Evolutionary conservation across 2,113 vertebrate genomes (phyloP).

Genomic region (Engraulis encrasicolus): DNA sequence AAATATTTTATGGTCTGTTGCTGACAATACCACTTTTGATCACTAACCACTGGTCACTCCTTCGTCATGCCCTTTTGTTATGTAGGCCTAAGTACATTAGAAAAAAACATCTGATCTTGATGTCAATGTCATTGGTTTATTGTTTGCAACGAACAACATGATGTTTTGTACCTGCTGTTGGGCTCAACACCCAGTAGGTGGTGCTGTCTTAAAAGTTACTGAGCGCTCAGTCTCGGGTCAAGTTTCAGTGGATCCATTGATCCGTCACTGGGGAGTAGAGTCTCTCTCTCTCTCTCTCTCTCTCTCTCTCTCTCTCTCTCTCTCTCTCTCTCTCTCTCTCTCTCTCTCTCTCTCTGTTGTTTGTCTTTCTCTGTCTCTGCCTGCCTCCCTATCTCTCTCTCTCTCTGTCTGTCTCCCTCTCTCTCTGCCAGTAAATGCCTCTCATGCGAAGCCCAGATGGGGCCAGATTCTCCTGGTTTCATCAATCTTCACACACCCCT

Average conservation of each 20-base stretch:
- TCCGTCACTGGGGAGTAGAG: background rate
- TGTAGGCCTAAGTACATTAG: background rate
- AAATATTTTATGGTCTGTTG: background rate
- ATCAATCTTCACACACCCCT: background rate
- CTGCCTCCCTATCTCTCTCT: too few relatives aligned
- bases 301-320: too few relatives aligned
- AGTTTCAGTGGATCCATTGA: background rate
- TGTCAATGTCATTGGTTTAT: background rate
- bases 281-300: background rate
- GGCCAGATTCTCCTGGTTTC: background rate
- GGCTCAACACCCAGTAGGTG: conserved; percentile 63
- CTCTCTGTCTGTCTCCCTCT: too few relatives aligned
- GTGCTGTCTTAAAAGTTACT: conserved; percentile 50
- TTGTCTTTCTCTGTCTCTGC: too few relatives aligned
- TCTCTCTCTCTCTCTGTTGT: too few relatives aligned
- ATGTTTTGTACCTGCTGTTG: background rate
- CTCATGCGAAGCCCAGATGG: conserved; percentile 9
- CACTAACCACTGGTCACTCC: background rate
- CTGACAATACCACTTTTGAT: background rate
- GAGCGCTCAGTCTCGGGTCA: background rate
- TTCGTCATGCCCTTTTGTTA: background rate
- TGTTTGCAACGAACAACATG: background rate
- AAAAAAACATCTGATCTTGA: background rate
- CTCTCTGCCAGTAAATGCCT: background rate
- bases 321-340: too few relatives aligned